Base-by-base conservation (phyloP, 2,113 vertebrate species). In the Microcebus lehilahytsara region DNA sequence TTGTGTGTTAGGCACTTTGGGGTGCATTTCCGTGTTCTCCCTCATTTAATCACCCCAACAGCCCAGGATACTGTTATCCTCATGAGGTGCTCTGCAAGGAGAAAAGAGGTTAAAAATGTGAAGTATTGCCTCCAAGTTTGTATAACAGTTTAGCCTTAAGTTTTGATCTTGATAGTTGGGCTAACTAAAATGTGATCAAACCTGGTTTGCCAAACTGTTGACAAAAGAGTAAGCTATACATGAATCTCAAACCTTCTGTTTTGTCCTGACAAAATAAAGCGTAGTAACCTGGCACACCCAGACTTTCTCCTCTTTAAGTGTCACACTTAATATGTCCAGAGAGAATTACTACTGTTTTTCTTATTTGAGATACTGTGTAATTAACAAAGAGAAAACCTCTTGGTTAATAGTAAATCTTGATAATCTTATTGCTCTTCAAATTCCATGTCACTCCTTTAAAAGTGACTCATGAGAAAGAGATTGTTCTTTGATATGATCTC, bases 401-500 rank as follows among this genome's bases (percentile, higher is more conserved):
- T 49, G 37, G 49, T 34, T 86, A 87, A 66, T 69, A 87, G 75
- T 75, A 77, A 87, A 85, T 67, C 62, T 69, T 32, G 66, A 72
- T 66, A 13, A 62, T 83, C 7, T 69, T 79, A 85, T 40, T 87
- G 78, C 51, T 53, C 32, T 89, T 84, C 49, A 37, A 88, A 60
- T n/a, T 75, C 27, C 27, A 30, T 67, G 49, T 67, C 46, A 69
- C 25, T 77, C 67, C 40, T 72, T 92, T 83, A 69, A 96, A 88
- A 85, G 42, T 86, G 86, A 81, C 74, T 95, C 69, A 40, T 51
- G 27, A 66, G 85, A 96, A 72, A 97, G 62, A 93, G 86, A 67
- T 0, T 64, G 46, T 80, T 93, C 85, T 97, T 93, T 66, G 62
- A 60, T 95, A 90, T 53, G 27, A 22, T 95, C 53, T 93, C 75